Conservation (phyloP, 2,113 vertebrate genomes). For the Loxodonta africana region DNA sequence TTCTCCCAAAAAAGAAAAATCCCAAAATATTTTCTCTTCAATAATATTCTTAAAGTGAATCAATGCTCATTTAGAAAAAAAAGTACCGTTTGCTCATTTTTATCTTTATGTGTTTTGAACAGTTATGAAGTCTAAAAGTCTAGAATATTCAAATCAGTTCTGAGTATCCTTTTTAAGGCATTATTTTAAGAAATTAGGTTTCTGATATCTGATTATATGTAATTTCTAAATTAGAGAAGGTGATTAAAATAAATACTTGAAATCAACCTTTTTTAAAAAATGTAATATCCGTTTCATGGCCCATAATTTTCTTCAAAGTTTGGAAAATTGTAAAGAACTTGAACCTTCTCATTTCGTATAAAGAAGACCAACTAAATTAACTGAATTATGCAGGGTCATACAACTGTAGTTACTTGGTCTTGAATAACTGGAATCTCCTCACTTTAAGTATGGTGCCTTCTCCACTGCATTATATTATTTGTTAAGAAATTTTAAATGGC, state of each 20-base stretch:
- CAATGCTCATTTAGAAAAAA: background rate
- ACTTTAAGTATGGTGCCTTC: background rate
- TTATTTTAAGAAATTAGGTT: constrained; percentile 34
- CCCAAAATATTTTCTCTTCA: background rate
- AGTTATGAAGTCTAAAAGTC: constrained; percentile 44
- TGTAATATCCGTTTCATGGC: background rate
- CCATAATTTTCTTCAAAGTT: constrained; percentile 33
- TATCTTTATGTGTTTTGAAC: constrained; percentile 13
- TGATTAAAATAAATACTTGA: constrained; percentile 26
- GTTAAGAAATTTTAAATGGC: constrained; percentile 59
- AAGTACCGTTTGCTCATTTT: constrained; percentile 42
- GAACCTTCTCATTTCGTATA: background rate
- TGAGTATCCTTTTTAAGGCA: constrained; percentile 30
- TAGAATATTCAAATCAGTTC: background rate
- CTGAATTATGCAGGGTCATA: background rate
- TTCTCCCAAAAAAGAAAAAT: background rate
- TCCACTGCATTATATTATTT: background rate
- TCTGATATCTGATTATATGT: background rate
- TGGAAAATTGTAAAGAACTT: constrained; percentile 45
- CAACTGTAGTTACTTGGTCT: background rate
- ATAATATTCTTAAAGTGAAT: constrained; percentile 50
- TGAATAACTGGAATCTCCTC: background rate
- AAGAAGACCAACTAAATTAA: background rate
- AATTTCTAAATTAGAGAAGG: constrained; percentile 48
- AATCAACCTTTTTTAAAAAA: background rate